Conservation (phyloP, 2,113 vertebrate genomes). For the Cichladusa arquata region DNA sequence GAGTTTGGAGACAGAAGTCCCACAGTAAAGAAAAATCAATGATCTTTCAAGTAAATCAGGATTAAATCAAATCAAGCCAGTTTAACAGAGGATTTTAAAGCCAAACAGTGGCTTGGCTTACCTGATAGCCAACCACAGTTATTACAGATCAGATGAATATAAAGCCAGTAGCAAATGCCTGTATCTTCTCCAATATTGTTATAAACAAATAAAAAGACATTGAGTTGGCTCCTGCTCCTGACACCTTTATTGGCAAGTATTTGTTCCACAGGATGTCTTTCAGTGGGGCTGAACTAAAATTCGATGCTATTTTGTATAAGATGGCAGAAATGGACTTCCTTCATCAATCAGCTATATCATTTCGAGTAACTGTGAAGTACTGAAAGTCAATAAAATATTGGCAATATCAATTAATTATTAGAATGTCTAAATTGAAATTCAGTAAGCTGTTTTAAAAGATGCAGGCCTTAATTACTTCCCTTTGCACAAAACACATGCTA, state of each 20-base stretch:
- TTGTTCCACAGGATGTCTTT: not conserved
- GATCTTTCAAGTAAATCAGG: constrained; percentile 69
- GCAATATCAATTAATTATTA: not conserved
- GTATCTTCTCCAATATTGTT: not conserved
- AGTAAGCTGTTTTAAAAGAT: not conserved
- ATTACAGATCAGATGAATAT: not conserved
- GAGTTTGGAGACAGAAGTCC: constrained; percentile 64
- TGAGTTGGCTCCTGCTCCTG: not conserved
- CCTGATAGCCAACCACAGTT: not conserved
- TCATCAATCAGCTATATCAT: not conserved
- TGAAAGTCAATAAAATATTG: not conserved
- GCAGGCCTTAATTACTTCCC: not conserved
- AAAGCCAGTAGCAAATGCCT: not conserved
- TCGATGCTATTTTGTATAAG: not conserved
- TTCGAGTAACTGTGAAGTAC: not conserved
- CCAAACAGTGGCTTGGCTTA: not conserved
- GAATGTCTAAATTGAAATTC: not conserved
- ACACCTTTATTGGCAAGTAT: not conserved
- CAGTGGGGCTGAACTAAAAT: not conserved
- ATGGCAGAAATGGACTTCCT: not conserved
- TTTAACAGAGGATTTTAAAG: constrained; percentile 53
- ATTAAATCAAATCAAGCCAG: constrained; percentile 70
- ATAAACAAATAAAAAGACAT: not conserved
- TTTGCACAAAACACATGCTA: not conserved
- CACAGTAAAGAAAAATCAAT: constrained; percentile 63